Evolutionary conservation across 2,888 invertebrate genomes (phyloP), one percentile per base, ranked within the genome.

Genomic region (Patella caerulea): DNA sequence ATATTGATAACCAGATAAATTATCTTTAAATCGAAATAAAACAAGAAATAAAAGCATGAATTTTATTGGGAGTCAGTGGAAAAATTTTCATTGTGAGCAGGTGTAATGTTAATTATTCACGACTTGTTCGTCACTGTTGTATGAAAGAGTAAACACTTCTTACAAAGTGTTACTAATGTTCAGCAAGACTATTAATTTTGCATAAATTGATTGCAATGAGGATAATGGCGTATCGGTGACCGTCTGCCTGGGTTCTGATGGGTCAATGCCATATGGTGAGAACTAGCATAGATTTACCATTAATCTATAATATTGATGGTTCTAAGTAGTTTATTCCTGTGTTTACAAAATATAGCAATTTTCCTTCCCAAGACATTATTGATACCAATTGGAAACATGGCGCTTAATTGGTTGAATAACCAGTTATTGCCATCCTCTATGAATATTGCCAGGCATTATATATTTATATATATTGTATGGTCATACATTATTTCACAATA

Each of bases 101-200:
- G 75, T 75, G 75, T 75, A 71, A 52, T 17, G 54, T 75, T 53
- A 75, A 75, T 75, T 75, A 75, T 75, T 75, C 75, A 75, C 75
- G 54, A 71, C 54, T 14, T 53, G 55, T 71, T 75, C 71, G 75
- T 71, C 71, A 70, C 19, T 19, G 17, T 71, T 17, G 75, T 70
- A 52, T 71, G 19, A 71, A 70, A 55, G 74, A 70, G 71, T 71
- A 75, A 53, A 75, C 55, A 75, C 56, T 70, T 71, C 71, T 71
- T 75, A 75, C 71, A 75, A 75, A 65, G 52, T 24, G 55, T 54
- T 53, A 52, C 71, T 71, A 19, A 75, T 75, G 75, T 71, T 71
- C 74, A 71, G 73, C 71, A 70, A 59, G 54, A 15, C 70, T 78
- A 78, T 78, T 73, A 78, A 78, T 78, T 78, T 78, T 78, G 73